Conservation (phyloP, 2,113 vertebrate genomes). For the Thoracochromis brauschi region DNA sequence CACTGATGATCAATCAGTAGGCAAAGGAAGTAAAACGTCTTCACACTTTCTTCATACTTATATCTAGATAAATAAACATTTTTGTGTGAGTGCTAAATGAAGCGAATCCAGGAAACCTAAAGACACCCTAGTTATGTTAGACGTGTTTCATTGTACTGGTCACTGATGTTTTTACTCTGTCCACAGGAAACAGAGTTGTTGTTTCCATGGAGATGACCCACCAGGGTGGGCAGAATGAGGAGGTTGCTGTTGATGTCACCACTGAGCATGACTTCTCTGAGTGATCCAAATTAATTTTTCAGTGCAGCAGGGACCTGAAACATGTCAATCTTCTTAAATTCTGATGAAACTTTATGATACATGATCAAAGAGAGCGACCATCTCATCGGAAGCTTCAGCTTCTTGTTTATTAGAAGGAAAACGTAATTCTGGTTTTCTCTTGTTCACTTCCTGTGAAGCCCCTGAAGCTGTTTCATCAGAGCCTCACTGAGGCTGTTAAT, state of each 20-base stretch:
- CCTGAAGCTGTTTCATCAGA: background rate
- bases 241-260: background rate
- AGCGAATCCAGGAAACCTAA: background rate
- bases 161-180: background rate
- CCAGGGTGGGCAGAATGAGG: background rate
- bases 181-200: background rate
- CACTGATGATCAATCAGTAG: background rate
- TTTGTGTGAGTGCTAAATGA: background rate
- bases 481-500: background rate
- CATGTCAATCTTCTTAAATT: background rate
- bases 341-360: background rate
- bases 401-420: background rate
- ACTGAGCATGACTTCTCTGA: background rate
- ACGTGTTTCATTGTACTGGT: background rate
- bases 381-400: background rate
- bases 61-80: background rate
- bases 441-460: background rate
- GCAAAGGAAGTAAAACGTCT: background rate
- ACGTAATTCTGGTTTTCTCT: background rate
- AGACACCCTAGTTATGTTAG: accelerated
- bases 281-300: background rate
- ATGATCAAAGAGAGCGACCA: background rate
- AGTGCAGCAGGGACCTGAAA: background rate
- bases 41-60: background rate
- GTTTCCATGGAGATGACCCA: background rate